Evolutionary conservation across 2,113 vertebrate genomes (phyloP).

Genomic region (Solenodon paradoxus): DNA sequence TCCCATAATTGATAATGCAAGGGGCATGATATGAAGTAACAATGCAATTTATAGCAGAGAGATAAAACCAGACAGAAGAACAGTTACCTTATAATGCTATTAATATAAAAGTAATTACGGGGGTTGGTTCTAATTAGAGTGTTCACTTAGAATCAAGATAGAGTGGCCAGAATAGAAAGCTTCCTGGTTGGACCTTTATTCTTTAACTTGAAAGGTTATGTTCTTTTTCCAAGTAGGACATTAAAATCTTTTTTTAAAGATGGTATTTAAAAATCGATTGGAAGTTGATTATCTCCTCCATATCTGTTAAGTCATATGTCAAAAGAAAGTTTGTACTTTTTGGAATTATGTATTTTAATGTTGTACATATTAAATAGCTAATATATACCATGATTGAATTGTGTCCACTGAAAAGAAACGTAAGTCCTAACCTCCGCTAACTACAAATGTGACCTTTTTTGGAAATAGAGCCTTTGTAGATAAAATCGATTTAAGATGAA

Average conservation of each 20-base stretch:
- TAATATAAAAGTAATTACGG: slow-evolving; percentile 82
- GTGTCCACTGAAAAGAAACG: not conserved
- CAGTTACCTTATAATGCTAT: slow-evolving; percentile 76
- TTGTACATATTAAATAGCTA: not conserved
- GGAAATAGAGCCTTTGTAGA: not conserved
- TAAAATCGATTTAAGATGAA: not conserved
- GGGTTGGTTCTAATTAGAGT: slow-evolving; percentile 79
- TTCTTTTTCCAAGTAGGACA: slow-evolving; percentile 21
- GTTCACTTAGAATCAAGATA: slow-evolving; percentile 71
- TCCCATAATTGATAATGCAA: slow-evolving; percentile 74
- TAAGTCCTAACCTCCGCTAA: not conserved
- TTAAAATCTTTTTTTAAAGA: slow-evolving; percentile 34
- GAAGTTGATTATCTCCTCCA: not conserved
- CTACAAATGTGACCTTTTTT: not conserved
- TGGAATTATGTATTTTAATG: not conserved
- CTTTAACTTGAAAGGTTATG: slow-evolving; percentile 70
- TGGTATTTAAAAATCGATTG: slow-evolving; percentile 8
- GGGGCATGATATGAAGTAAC: slow-evolving; percentile 71
- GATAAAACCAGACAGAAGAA: slow-evolving; percentile 78
- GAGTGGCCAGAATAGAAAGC: slow-evolving; percentile 49
- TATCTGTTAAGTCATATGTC: not conserved
- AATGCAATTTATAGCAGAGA: slow-evolving; percentile 79
- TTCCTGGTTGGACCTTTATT: slow-evolving; percentile 41
- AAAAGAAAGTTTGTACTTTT: not conserved
- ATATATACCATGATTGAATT: not conserved